Evolutionary conservation across 2,797 vertebrate genomes (phyloP), one percentile per base, ranked within the genome.

Genomic region (Lindbergichthys nudifrons): DNA sequence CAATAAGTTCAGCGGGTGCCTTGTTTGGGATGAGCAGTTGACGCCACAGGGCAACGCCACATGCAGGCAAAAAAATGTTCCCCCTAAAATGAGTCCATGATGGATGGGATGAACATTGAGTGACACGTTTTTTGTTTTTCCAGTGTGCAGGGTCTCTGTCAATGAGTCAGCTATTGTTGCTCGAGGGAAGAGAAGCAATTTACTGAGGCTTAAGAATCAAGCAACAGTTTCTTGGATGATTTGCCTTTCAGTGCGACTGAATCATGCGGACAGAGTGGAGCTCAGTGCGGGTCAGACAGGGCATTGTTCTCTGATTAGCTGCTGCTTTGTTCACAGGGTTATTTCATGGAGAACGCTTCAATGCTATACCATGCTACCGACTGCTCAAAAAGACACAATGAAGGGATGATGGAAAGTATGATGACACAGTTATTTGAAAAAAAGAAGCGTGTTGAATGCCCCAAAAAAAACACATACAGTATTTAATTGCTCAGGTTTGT

Each of bases 31-130:
- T 54, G 21, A 75, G 51, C 4, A 59, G 54, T 48, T 46, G 30
- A 60, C 43, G n/a, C 62, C 58, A 66, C 76, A 45, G 78, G 75
- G 58, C 72, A 4, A 2, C 2, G 10, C 64, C 62, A 10, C 79
- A 78, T 56, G 61, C 58, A 41, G 59, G 78, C 36, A 4, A 79
- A 77, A 86, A 81, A 78, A 41, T 58, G 21, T 56, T 60, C 36
- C 64, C 68, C 64, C 63, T n/a, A 85, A 80, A 87, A 60, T 36
- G 64, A 90, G 85, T 75, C 26, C 61, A 56, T 82, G 79, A 81
- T 79, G 73, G 83, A 91, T 83, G 69, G 63, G 64, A 36, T 39
- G 75, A 84, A 82, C 50, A 83, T 48, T 85, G 82, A 92, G 36
- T 75, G 75, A 75, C 68, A 75, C 36, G 3, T 69, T 73, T 74